Evolutionary conservation across 1,140 invertebrate genomes (phyloP).

Genomic region (Drosophila simulans): DNA sequence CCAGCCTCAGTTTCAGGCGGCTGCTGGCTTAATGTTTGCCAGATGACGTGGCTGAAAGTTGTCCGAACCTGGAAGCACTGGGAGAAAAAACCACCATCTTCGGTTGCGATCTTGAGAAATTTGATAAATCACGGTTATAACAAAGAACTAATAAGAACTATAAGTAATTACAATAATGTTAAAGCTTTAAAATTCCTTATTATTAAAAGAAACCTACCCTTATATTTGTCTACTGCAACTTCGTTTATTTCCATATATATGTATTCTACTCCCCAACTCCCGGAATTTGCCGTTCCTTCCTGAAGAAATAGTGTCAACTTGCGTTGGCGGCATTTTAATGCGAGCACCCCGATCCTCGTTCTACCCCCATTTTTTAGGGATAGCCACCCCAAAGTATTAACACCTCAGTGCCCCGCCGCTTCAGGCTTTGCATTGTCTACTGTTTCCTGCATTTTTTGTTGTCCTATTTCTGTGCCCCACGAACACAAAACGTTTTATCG

Average conservation of each 20-base stretch:
- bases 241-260: not conserved
- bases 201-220: not conserved
- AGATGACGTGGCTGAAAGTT: constrained; percentile 74
- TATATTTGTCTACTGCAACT: no score
- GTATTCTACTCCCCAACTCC: constrained; percentile 3
- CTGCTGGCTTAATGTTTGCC: constrained; percentile 59
- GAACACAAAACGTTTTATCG: constrained; percentile 76
- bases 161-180: no score
- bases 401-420: constrained; percentile 44
- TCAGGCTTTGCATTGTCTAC: constrained; percentile 58
- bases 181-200: no score
- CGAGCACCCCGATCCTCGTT: constrained; percentile 9
- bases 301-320: constrained; percentile 79
- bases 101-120: not conserved
- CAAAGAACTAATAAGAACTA: no score
- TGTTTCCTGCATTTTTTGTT: constrained; percentile 64
- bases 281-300: constrained; percentile 33
- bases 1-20: constrained; percentile 26
- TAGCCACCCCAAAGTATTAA: constrained; percentile 50
- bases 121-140: not conserved
- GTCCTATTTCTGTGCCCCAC: constrained; percentile 25
- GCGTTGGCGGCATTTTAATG: constrained; percentile 76
- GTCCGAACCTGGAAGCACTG: constrained; percentile 13
- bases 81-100: not conserved
- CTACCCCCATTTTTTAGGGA: not conserved